phyloP scores from a whole-genome alignment of 2,888 invertebrate species.

The Doris montereyensis region DNA sequence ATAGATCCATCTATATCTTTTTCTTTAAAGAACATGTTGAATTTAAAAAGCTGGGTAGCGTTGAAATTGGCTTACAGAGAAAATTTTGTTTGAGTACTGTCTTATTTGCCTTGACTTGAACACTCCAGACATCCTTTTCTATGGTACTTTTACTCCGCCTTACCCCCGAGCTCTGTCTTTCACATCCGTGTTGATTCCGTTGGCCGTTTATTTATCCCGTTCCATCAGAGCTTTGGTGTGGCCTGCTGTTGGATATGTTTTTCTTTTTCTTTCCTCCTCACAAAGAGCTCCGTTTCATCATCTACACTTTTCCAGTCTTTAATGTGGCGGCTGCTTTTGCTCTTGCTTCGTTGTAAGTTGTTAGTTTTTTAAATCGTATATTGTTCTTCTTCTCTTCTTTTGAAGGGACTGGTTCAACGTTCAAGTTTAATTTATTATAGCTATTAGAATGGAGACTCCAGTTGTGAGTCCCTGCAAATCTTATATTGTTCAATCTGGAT shows the following conservation, averaged over 20 bases:
- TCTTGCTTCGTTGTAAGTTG: conserved; percentile 91
- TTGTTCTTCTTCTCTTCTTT: no score
- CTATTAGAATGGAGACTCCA: no score
- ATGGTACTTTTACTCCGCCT: conserved; percentile 98
- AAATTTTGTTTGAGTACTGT: background rate
- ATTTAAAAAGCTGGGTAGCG: no score
- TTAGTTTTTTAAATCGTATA: no score
- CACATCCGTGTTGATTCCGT: conserved; percentile 81
- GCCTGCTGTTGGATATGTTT: conserved; percentile 79
- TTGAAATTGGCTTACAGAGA: background rate
- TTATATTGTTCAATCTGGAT: no score
- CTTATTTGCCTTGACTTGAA: no score
- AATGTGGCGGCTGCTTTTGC: conserved; percentile 93
- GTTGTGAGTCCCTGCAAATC: no score
- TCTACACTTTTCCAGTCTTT: conserved; percentile 95
- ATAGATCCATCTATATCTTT: no score
- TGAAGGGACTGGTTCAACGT: no score
- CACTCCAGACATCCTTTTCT: conserved; percentile 81
- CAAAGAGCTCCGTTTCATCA: conserved; percentile 97
- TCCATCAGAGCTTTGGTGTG: conserved; percentile 77
- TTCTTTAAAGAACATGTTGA: no score
- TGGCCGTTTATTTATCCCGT: conserved; percentile 77
- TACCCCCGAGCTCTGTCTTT: conserved; percentile 92
- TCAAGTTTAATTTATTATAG: no score
- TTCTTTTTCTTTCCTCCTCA: conserved; percentile 97